phyloP scores from a whole-genome alignment of 1,140 invertebrate genomes.

The Drosophila sucinea region DNA sequence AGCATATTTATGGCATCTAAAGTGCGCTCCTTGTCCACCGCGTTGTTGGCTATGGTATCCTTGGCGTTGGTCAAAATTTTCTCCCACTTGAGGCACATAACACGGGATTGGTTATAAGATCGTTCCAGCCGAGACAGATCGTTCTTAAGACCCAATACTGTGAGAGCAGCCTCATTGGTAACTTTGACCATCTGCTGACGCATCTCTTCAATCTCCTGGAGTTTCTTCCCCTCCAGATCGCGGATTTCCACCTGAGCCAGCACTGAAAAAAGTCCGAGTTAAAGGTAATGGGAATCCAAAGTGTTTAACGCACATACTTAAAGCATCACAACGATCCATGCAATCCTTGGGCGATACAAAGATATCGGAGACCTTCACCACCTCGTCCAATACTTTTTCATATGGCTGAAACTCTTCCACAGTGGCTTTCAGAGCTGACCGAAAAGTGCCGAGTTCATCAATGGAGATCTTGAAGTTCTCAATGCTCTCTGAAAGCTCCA shows the following conservation, averaged over 20 bases:
- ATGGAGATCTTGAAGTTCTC: slow-evolving; percentile 57
- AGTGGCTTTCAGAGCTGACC: slow-evolving; percentile 66
- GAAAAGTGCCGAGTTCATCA: slow-evolving; percentile 62
- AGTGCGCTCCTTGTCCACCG: slow-evolving; percentile 55
- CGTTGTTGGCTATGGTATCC: slow-evolving; percentile 43
- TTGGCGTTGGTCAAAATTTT: slow-evolving; percentile 68
- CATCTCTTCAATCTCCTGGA: slow-evolving; percentile 76
- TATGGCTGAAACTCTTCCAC: slow-evolving; percentile 76
- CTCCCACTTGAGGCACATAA: slow-evolving; percentile 70
- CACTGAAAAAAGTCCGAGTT: slow-evolving; percentile 44
- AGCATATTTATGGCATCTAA: slow-evolving; percentile 59
- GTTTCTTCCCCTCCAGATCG: slow-evolving; percentile 63
- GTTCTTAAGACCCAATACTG: slow-evolving; percentile 76
- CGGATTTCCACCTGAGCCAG: slow-evolving; percentile 75
- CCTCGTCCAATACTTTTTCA: slow-evolving; percentile 73
- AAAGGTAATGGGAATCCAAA: neutral
- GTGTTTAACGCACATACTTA: slow-evolving; percentile 38
- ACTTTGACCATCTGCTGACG: slow-evolving; percentile 74
- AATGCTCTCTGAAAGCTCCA: slow-evolving; percentile 64
- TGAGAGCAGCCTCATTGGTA: slow-evolving; percentile 72
- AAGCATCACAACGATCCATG: slow-evolving; percentile 71
- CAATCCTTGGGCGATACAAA: slow-evolving; percentile 71
- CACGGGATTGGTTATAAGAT: slow-evolving; percentile 60
- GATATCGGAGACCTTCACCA: slow-evolving; percentile 63
- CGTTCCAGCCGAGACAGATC: slow-evolving; percentile 70